These are phyloP conservation scores for Mastomys coucha DNA, from an alignment of 2,113 vertebrate species.

Conservation along the genomic window DNA sequence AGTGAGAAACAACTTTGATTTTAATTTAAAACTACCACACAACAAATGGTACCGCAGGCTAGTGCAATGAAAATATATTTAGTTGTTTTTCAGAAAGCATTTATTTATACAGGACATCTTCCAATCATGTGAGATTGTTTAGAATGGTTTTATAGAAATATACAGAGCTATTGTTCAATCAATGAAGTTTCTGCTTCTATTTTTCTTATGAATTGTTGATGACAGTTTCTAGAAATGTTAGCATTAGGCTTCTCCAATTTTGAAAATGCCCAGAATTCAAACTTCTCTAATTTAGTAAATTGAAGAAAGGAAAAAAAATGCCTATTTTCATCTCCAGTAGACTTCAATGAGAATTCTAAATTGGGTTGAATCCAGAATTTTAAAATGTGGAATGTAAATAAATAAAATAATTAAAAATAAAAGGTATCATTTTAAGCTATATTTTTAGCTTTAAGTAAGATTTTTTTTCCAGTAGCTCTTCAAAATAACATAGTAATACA, in stretches of 20 bases:
- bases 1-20: slow-evolving; percentile 64
- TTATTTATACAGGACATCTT: slow-evolving; percentile 74
- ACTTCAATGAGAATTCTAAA: slow-evolving; percentile 58
- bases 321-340: slow-evolving; percentile 58
- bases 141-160: slow-evolving; percentile 58
- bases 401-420: neutral
- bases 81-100: slow-evolving; percentile 62
- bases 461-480: neutral
- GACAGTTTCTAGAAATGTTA: slow-evolving; percentile 65
- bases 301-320: slow-evolving; percentile 62
- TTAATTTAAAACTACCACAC: slow-evolving; percentile 69
- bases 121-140: slow-evolving; percentile 70
- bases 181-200: slow-evolving; percentile 63
- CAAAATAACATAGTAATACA: neutral
- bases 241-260: slow-evolving; percentile 58
- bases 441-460: slow-evolving; percentile 13
- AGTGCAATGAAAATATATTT: slow-evolving; percentile 66
- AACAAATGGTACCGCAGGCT: slow-evolving; percentile 43
- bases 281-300: slow-evolving; percentile 48
- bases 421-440: slow-evolving; percentile 4
- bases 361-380: slow-evolving; percentile 40
- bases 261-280: slow-evolving; percentile 65
- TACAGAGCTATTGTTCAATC: slow-evolving; percentile 67
- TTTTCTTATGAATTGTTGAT: slow-evolving; percentile 61
- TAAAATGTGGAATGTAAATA: no score